Conservation (phyloP, 2,888 invertebrate species). For the Agrilus mali region DNA sequence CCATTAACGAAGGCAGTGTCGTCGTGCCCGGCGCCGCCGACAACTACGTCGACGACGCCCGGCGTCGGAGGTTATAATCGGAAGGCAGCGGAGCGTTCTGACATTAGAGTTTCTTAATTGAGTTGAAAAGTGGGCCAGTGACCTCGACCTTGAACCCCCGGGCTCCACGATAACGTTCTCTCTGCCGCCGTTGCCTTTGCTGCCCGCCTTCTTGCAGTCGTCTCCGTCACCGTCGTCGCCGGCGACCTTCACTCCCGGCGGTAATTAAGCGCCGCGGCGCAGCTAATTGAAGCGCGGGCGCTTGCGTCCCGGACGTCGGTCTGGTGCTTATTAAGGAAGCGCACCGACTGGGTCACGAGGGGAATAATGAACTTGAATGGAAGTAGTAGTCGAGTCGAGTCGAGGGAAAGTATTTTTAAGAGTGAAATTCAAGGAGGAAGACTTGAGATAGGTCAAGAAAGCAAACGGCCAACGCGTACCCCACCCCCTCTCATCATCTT, state of each 20-base stretch:
- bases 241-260: slow-evolving; percentile 27
- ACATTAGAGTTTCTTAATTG: slow-evolving; percentile 11
- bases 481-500: no score
- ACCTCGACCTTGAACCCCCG: slow-evolving; percentile 29
- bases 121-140: slow-evolving; percentile 26
- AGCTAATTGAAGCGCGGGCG: slow-evolving; percentile 31
- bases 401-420: slow-evolving; percentile 35
- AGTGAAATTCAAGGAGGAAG: slow-evolving; percentile 31
- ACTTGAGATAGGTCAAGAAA: slow-evolving; percentile 31
- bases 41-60: background rate
- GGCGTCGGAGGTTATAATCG: background rate
- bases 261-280: slow-evolving; percentile 33
- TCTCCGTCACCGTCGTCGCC: slow-evolving; percentile 7
- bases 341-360: slow-evolving; percentile 30
- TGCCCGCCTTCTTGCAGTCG: background rate
- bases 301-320: slow-evolving; percentile 29
- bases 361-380: slow-evolving; percentile 32
- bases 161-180: no score
- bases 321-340: slow-evolving; percentile 31
- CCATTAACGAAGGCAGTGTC: background rate
- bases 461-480: slow-evolving; percentile 1
- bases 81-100: background rate
- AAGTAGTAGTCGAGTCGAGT: slow-evolving; percentile 15
- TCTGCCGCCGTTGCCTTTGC: background rate
- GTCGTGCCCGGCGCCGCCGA: background rate